These are phyloP conservation scores for Forbesichthys agassizii DNA, from an alignment of 2,113 vertebrate species.

Conservation along the genomic window DNA sequence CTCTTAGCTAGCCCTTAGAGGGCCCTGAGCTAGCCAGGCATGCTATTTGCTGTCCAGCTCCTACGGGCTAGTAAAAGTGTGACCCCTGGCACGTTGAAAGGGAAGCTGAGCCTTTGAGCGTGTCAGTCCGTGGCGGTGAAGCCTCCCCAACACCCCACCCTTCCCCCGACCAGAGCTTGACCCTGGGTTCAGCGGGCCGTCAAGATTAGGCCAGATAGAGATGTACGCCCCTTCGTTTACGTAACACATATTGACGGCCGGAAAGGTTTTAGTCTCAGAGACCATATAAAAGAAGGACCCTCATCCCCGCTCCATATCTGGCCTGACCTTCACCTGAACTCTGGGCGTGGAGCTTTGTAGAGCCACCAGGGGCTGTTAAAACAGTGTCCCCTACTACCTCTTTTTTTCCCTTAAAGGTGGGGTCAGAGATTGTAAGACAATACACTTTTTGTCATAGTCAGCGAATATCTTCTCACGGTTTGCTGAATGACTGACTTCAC, in stretches of 20 bases:
- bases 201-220: conserved; percentile 57
- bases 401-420: no score
- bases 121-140: conserved; percentile 62
- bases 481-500: no score
- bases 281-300: conserved; percentile 7
- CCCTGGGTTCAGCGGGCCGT: conserved; percentile 42
- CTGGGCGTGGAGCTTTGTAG: no score
- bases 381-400: no score
- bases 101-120: conserved; percentile 73
- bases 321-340: conserved; percentile 39
- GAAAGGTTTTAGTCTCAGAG: background rate
- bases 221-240: conserved; percentile 50
- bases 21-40: conserved; percentile 39
- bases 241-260: conserved; percentile 26
- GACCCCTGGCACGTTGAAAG: conserved; percentile 76
- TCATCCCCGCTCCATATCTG: background rate
- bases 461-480: no score
- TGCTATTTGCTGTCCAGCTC: conserved; percentile 41
- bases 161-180: conserved; percentile 67
- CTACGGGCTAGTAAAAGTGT: conserved; percentile 66
- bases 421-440: no score
- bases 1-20: conserved; percentile 6
- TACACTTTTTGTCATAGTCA: no score
- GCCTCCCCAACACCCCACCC: conserved; percentile 38
- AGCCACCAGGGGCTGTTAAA: no score